Conservation (phyloP, 2,113 vertebrate species). For the Terrapene triunguis region DNA sequence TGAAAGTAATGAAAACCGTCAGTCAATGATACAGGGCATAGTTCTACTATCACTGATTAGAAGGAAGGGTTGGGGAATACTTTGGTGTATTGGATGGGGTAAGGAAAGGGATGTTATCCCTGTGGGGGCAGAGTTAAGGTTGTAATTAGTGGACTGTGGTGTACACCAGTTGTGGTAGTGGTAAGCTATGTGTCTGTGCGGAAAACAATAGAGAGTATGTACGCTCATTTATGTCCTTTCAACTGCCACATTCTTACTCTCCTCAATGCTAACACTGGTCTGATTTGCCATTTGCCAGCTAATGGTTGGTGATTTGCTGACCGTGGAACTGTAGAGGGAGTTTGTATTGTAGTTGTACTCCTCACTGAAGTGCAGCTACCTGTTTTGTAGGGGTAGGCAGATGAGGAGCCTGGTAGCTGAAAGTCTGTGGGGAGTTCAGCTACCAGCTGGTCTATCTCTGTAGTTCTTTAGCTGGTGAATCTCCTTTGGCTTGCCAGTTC, state of each 20-base stretch:
- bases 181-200: background rate
- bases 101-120: background rate
- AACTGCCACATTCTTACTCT: background rate
- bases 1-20: background rate
- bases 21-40: background rate
- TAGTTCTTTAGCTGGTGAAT: background rate
- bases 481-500: background rate
- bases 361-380: background rate
- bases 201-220: background rate
- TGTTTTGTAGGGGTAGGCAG: background rate
- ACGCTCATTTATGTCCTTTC: background rate
- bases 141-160: background rate
- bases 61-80: background rate
- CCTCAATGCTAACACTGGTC: background rate
- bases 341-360: fast-evolving
- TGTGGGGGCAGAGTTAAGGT: background rate
- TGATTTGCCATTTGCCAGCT: background rate
- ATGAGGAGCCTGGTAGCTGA: background rate
- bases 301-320: background rate
- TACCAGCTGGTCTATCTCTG: background rate
- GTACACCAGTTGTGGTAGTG: background rate
- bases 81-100: background rate
- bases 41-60: background rate
- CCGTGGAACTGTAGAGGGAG: background rate
- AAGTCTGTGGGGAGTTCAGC: background rate